Conservation (phyloP, 2,888 invertebrate genomes). For the Epinotia nisella region DNA sequence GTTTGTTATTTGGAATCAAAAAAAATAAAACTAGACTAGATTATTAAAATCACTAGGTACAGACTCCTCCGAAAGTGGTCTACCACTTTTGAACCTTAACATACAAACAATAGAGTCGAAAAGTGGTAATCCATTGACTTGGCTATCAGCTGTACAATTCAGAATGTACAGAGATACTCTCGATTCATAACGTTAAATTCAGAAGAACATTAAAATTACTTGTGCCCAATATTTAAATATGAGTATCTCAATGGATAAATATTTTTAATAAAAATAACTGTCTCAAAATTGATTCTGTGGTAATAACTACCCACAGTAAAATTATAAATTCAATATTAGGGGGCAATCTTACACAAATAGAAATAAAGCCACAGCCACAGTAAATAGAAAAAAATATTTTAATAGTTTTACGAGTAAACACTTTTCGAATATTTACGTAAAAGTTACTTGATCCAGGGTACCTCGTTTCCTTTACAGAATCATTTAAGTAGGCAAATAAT, state of each 20-base stretch:
- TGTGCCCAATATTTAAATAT: too few relatives aligned
- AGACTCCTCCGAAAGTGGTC: too few relatives aligned
- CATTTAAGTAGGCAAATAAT: background rate
- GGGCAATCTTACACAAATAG: too few relatives aligned
- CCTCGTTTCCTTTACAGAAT: constrained; percentile 48
- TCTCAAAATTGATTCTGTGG: background rate
- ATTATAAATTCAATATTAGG: too few relatives aligned
- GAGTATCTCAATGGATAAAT: too few relatives aligned
- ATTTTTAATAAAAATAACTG: background rate
- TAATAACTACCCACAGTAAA: constrained; percentile 2
- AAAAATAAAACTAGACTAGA: too few relatives aligned
- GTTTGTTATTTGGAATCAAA: too few relatives aligned
- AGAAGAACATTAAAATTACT: too few relatives aligned
- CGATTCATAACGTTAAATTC: background rate
- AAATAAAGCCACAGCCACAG: background rate
- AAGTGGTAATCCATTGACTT: too few relatives aligned
- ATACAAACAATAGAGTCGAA: too few relatives aligned
- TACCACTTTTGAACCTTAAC: too few relatives aligned
- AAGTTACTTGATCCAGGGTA: constrained; percentile 66
- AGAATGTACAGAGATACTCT: background rate
- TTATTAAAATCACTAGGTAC: too few relatives aligned
- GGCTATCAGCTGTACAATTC: background rate
- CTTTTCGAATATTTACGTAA: constrained; percentile 71
- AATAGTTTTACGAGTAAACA: constrained; percentile 38
- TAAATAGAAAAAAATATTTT: constrained; percentile 2